Evolutionary conservation across 2,888 invertebrate species (phyloP), one percentile per base, ranked within the genome.

Genomic region (Tuta absoluta): DNA sequence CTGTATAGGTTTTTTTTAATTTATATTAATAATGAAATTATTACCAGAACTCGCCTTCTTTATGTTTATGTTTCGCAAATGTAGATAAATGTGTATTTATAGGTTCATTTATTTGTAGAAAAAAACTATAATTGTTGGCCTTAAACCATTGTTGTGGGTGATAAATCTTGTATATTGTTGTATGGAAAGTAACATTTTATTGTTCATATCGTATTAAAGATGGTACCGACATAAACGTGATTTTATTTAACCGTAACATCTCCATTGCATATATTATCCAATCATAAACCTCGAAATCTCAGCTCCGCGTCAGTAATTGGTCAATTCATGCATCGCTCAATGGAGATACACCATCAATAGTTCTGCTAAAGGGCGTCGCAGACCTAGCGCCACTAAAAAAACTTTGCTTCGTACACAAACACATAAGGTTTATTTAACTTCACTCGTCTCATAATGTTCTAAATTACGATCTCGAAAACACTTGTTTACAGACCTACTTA

Each of bases 131-230:
- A n/a, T 80, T 82, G 74, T 85, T 83, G 80, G 81, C 81, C 68
- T 73, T 72, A 69, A 75, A 72, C 77, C 72, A 82, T 79, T 80
- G 81, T 84, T 85, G 80, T 82, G 56, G 17, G 28, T 53, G 74
- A 73, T 69, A 71, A 75, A 74, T 77, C 75, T 76, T 84, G 80
- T 83, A 84, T 82, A 81, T 86, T 86, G 81, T 85, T 84, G 85
- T 84, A 79, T 86, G 81, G 79, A 84, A 79, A 75, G 70, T 80
- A 75, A 76, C 71, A 72, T 78, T 82, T 81, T 75, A 76, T 77
- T 77, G 71, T 75, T 81, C 77, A 77, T 24, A 80, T 68, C 71
- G 65, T 79, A 85, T 80, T 82, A 85, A 78, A 84, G 66, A 84
- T 85, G 81, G 81, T 86, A 84, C 76, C 77, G 79, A 81, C 73